Conservation (phyloP, 92 coral and sea anemone genomes). For the Galaxea fascicularis region DNA sequence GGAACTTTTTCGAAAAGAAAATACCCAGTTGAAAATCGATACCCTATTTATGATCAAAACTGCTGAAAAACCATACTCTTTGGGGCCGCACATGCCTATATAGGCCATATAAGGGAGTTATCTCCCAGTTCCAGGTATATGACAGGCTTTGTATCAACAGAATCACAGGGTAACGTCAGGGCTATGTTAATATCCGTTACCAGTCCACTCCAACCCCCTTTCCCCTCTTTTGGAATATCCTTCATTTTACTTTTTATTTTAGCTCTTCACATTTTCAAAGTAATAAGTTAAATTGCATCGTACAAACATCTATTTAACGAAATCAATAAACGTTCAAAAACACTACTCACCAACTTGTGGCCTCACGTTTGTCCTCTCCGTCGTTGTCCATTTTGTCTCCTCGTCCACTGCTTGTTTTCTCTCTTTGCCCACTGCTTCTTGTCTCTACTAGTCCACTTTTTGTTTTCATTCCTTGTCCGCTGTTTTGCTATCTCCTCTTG, state of each 20-base stretch:
- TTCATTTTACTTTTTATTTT: conserved; percentile 25
- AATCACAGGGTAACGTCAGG: conserved; percentile 22
- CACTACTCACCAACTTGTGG: too few species aligned
- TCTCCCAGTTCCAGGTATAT: too few species aligned
- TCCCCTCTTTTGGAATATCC: conserved; percentile 10
- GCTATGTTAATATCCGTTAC: conserved; percentile 19
- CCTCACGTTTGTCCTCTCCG: too few species aligned
- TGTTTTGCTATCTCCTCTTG: not conserved
- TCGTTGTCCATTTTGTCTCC: too few species aligned
- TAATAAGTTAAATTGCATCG: conserved; percentile 20
- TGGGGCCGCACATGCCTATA: not conserved
- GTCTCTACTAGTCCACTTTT: too few species aligned
- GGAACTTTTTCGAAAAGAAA: not conserved
- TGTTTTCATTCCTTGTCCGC: not conserved
- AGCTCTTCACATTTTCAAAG: conserved; percentile 23
- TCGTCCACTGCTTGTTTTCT: too few species aligned
- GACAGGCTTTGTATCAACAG: conserved; percentile 32
- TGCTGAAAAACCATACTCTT: too few species aligned
- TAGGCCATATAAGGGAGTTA: not conserved
- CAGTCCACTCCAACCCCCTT: conserved; percentile 24
- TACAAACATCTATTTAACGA: too few species aligned
- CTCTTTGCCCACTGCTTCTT: too few species aligned
- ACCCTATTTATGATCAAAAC: too few species aligned
- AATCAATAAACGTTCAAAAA: too few species aligned
- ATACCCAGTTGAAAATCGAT: too few species aligned